A percentile compares a stretch with the other conserved stretches of the same genome.
Evolutionary conservation across 2,113 vertebrate genomes (phyloP).

Genomic region (Lepisosteus osseus): DNA sequence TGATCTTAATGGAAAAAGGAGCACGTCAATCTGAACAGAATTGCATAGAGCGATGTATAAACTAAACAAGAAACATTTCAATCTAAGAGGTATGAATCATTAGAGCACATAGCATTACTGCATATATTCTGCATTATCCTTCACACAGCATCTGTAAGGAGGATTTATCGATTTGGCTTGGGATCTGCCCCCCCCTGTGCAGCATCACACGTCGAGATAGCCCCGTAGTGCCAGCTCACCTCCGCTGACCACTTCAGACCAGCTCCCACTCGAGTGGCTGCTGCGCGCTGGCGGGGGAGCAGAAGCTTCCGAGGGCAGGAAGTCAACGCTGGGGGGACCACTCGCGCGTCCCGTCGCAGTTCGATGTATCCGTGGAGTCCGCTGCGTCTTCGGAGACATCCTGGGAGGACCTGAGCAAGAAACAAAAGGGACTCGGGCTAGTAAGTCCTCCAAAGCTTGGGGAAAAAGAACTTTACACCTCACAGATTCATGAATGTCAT

Average conservation of each 20-base stretch:
- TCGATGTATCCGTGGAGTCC: constrained; percentile 90
- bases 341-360: constrained; percentile 82
- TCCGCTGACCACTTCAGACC: constrained; percentile 97
- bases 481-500: neutral
- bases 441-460: too few species aligned
- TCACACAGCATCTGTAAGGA: neutral
- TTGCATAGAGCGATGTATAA: too few species aligned
- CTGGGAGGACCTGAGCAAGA: constrained; percentile 82
- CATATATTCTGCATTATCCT: neutral
- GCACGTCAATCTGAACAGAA: too few species aligned
- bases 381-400: constrained; percentile 98
- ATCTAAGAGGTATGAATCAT: too few species aligned
- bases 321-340: constrained; percentile 81
- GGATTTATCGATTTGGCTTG: neutral
- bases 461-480: neutral
- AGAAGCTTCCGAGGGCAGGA: constrained; percentile 82
- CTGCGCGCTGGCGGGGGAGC: constrained; percentile 75
- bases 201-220: too few species aligned
- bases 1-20: too few species aligned
- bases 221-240: constrained; percentile 59
- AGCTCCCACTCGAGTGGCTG: constrained; percentile 90
- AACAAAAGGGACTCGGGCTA: constrained; percentile 12
- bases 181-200: too few species aligned
- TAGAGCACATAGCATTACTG: neutral
- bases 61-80: too few species aligned